Percentiles rank a stretch among this genome's conserved stretches.
Evolutionary conservation across 2,797 vertebrate genomes (phyloP).

Genomic region (Lepus oiostolus): DNA sequence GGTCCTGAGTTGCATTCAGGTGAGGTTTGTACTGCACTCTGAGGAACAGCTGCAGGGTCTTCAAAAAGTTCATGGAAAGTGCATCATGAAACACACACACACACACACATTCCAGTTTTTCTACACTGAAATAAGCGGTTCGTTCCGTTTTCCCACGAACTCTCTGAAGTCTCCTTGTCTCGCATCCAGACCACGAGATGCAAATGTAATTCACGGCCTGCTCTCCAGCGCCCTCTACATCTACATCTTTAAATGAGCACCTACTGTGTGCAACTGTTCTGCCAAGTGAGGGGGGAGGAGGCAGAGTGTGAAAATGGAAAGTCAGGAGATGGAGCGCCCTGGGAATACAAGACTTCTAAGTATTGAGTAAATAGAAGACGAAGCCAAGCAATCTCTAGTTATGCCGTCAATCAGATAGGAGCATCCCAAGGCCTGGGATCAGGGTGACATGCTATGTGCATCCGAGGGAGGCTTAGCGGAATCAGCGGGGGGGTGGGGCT

Average conservation of each 20-base stretch:
- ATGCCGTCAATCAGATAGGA: neutral
- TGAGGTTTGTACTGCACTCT: neutral
- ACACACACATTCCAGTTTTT: too few relatives aligned
- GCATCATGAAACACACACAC: too few relatives aligned
- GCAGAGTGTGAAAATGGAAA: neutral
- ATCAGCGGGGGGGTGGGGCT: neutral
- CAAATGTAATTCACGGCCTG: neutral
- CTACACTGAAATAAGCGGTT: too few relatives aligned
- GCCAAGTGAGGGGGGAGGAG: neutral
- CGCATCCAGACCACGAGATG: neutral
- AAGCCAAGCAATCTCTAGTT: neutral
- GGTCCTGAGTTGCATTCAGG: neutral
- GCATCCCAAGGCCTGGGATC: neutral
- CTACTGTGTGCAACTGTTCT: neutral
- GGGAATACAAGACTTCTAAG: neutral
- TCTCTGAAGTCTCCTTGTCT: too few relatives aligned
- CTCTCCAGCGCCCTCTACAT: neutral
- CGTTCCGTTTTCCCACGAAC: too few relatives aligned
- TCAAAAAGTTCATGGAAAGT: too few relatives aligned
- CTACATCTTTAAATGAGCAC: neutral
- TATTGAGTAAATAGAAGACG: conserved; percentile 51
- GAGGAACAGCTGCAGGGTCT: too few relatives aligned
- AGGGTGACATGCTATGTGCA: neutral
- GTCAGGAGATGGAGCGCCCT: neutral
- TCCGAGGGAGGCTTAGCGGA: neutral